phyloP scores from a whole-genome alignment of 2,797 vertebrate species.

The Ataeniobius toweri region DNA sequence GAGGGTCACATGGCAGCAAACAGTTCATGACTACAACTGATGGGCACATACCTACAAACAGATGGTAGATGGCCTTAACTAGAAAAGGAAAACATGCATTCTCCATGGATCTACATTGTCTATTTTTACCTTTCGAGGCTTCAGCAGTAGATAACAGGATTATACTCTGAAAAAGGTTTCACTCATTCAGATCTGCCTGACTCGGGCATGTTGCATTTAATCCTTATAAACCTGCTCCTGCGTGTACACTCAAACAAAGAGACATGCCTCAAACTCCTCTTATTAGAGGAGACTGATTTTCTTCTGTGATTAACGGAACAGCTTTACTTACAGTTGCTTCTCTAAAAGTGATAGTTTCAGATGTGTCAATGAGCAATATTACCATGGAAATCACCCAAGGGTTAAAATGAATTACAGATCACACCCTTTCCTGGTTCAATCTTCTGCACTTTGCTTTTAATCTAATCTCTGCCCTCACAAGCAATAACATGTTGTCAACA shows the following conservation, averaged over 20 bases:
- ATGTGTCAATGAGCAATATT: background rate
- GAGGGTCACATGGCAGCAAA: slow-evolving; percentile 76
- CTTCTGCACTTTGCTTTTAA: slow-evolving; percentile 24
- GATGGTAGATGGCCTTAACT: slow-evolving; percentile 66
- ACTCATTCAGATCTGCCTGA: slow-evolving; percentile 24
- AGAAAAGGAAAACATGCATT: slow-evolving; percentile 68
- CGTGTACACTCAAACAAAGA: slow-evolving; percentile 10
- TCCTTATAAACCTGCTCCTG: slow-evolving; percentile 36
- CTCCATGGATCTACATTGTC: slow-evolving; percentile 63
- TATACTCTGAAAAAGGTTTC: slow-evolving; percentile 42
- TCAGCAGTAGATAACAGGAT: slow-evolving; percentile 43
- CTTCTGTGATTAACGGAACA: background rate
- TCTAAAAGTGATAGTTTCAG: background rate
- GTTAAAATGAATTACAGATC: background rate
- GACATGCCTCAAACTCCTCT: background rate
- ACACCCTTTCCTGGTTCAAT: slow-evolving; percentile 20
- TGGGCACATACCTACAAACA: slow-evolving; percentile 76
- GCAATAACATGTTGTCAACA: slow-evolving; percentile 35
- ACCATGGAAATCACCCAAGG: slow-evolving; percentile 1
- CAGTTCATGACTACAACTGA: slow-evolving; percentile 69
- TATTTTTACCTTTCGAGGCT: slow-evolving; percentile 74
- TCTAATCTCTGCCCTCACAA: slow-evolving; percentile 31
- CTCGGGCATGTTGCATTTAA: slow-evolving; percentile 37
- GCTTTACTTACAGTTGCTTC: background rate
- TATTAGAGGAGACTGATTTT: slow-evolving; percentile 8